phyloP scores from a whole-genome alignment of 2,888 invertebrate genomes.

The Pristionchus japonicus region DNA sequence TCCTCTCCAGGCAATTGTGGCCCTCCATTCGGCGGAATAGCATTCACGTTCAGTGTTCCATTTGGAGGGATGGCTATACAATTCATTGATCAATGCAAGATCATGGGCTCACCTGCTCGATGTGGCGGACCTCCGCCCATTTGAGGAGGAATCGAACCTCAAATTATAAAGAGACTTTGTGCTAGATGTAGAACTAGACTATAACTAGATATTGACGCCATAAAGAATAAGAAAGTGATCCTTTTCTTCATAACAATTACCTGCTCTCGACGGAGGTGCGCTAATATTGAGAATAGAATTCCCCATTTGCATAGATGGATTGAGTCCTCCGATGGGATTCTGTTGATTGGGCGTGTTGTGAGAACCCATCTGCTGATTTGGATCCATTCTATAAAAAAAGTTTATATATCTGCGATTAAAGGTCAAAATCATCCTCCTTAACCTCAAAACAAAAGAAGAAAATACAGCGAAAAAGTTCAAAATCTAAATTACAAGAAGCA shows the following conservation, averaged over 20 bases:
- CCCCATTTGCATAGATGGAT: neutral
- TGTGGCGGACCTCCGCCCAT: neutral
- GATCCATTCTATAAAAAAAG: neutral
- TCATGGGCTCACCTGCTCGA: neutral
- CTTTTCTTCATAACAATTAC: no score
- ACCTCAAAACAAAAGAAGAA: no score
- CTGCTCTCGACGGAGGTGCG: neutral
- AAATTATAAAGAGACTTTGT: no score
- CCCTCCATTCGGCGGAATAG: neutral
- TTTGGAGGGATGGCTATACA: neutral
- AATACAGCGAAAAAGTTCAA: no score
- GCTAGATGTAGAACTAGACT: no score
- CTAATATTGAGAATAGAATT: neutral
- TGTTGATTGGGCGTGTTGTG: neutral
- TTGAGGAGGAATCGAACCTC: neutral
- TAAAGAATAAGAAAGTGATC: no score
- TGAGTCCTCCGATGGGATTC: neutral
- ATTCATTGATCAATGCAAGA: neutral
- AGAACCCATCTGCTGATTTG: neutral
- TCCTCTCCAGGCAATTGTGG: slow-evolving; percentile 30
- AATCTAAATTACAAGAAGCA: no score
- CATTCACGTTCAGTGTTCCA: neutral
- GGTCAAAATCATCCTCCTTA: no score
- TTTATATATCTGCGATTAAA: no score
- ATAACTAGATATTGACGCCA: no score